Base-by-base conservation (phyloP, 2,113 vertebrate species). In the Cisticola juncidis region DNA sequence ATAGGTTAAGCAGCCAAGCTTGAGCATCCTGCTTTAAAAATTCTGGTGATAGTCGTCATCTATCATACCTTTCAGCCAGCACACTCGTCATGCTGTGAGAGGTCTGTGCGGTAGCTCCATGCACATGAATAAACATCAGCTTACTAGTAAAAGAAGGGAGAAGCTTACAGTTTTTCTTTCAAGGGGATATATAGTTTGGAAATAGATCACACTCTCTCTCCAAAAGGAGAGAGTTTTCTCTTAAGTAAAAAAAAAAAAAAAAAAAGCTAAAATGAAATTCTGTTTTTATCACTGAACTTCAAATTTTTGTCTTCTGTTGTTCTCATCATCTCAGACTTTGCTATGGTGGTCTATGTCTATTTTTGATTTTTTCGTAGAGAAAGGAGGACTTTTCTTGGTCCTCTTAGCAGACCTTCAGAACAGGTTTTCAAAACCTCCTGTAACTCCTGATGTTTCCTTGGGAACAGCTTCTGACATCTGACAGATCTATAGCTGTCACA, bases 1-100 rank as follows among this genome's bases (percentile, higher is more conserved):
- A 95, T 94, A 97, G 93, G 89, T 92, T 95, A 94, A 95, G 89
- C 92, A 95, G 92, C 91, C 92, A 92, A 81, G 77, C 94, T 64
- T 74, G 73, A 95, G 95, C 91, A 94, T 95, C 81, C 94, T 86
- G 86, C 92, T 88, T 95, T 95, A 94, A 94, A 95, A 94, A 91
- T 88, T 35, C 94, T 88, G 88, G 92, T 5, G 47, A 65, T 94
- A 87, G 92, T 96, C 40, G 19, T 96, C 94, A 92, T 90, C 88
- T 81, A 68, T 94, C 92, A 90, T 94, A 81, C 94, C 96, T 95
- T 96, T 96, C 93, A 94, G 84, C 83, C 81, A 81, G 89, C 29
- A 2, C 82, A 14, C 88, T 73, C n/a, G 2, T 90, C 96, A 66
- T 78, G 82, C 94, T 97, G 96, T 78, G 96, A 94, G 94, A 86